phyloP scores from a whole-genome alignment of 53 echinoderm and acorn worm species.

The Arbacia lixula region DNA sequence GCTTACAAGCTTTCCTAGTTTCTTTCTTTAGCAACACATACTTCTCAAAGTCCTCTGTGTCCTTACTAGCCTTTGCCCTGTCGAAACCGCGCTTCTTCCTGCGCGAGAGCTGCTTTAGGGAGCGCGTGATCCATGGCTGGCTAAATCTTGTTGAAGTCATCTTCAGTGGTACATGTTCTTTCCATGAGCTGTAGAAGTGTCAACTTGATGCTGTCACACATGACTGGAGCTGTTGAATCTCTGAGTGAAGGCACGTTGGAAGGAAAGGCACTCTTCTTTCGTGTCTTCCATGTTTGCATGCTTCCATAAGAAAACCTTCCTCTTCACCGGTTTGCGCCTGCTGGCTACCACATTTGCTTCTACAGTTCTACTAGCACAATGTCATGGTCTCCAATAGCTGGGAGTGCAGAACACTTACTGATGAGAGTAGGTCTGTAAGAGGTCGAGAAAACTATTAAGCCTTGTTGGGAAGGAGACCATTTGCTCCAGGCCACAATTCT shows the following conservation, averaged over 20 bases:
- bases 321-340: constrained; percentile 20
- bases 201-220: constrained; percentile 30
- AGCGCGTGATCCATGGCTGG: constrained; percentile 52
- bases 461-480: constrained; percentile 39
- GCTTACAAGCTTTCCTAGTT: constrained; percentile 28
- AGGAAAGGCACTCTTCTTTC: constrained; percentile 11
- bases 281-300: constrained; percentile 28
- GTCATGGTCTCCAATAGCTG: constrained; percentile 59
- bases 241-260: constrained; percentile 4
- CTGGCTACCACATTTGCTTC: not conserved
- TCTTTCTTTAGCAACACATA: constrained; percentile 18
- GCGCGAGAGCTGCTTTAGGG: constrained; percentile 30
- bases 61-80: constrained; percentile 1
- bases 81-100: constrained; percentile 30
- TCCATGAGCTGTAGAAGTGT: not conserved
- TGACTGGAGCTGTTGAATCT: not conserved
- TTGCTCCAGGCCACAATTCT: constrained; percentile 10
- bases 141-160: constrained; percentile 38
- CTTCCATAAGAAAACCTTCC: constrained; percentile 54
- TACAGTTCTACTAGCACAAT: constrained; percentile 34
- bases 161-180: constrained; percentile 15
- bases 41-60: not conserved
- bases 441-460: not conserved
- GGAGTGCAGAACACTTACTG: constrained; percentile 25
- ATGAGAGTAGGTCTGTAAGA: constrained; percentile 57